A percentile compares a stretch with the other conserved stretches of the same genome.
Conservation (phyloP, 2,113 vertebrate genomes). For the Prunella himalayana region DNA sequence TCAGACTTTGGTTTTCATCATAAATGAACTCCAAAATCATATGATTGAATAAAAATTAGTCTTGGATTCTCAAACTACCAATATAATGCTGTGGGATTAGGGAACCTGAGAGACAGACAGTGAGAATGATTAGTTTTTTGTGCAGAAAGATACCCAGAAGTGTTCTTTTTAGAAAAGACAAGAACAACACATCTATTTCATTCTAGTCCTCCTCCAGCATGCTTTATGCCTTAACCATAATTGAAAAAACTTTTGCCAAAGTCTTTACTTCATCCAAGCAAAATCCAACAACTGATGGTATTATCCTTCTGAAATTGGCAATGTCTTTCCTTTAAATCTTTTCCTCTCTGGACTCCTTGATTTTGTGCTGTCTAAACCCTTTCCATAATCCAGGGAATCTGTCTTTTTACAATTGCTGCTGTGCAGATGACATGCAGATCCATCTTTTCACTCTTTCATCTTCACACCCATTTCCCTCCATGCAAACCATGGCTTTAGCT, state of each 20-base stretch:
- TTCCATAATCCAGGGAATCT: neutral
- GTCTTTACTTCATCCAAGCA: neutral
- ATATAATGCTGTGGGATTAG: neutral
- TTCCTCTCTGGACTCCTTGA: neutral
- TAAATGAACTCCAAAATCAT: neutral
- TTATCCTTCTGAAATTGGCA: neutral
- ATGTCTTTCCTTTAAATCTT: neutral
- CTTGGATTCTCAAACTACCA: neutral
- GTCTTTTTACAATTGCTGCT: neutral
- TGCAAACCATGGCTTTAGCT: neutral
- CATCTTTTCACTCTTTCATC: neutral
- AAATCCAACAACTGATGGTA: neutral
- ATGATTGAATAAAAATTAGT: neutral
- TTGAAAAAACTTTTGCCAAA: neutral
- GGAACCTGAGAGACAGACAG: neutral
- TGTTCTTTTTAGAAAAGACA: neutral
- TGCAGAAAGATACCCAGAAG: neutral
- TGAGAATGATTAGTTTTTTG: neutral
- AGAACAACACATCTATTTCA: neutral
- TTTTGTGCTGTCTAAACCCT: neutral
- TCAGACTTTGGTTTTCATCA: neutral
- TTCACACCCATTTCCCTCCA: neutral
- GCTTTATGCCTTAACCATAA: neutral
- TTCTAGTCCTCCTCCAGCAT: neutral
- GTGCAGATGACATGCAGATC: neutral